Evolutionary conservation across 2,113 vertebrate genomes (phyloP), one percentile per base, ranked within the genome.

Genomic region (Dendrocopos noguchii): DNA sequence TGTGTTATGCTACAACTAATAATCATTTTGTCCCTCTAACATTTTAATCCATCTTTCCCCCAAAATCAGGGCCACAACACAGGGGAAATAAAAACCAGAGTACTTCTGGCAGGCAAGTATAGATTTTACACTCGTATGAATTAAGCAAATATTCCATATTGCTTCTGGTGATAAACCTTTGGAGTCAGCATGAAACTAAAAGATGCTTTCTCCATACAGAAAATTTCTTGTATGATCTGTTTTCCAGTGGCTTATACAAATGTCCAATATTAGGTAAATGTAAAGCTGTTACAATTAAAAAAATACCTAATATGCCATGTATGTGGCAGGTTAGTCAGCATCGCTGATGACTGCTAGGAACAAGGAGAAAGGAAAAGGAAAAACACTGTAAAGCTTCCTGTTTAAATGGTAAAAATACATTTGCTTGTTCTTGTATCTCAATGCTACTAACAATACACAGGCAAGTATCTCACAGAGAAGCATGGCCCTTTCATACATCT

Each of bases 121-220:
- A 65, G 6, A n/a, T 57, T 60, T 77, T 50, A 29, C 1, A 24
- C 7, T 34, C 2, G 0, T 22, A 55, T 1, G 2, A 78, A 31
- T 1, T 50, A 81, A 59, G 9, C 42, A n/a, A 73, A 52, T 13
- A 53, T n/a, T 73, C 53, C 29, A 31, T 9, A 29, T 50, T 27
- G 27, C 22, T 76, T 50, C 33, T 64, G 22, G 14, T 59, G 56
- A 12, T 36, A 72, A 63, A 25, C 20, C 39, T 80, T 42, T 34
- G 10, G 14, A 68, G n/a, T 27, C 36, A 77, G 75, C 27, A 20
- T 6, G 22, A 73, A 77, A 70, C 7, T 24, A 39, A 22, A 80
- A 21, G 12, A 24, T 17, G 28, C 46, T 50, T 66, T 46, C 39
- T 20, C 33, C 59, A 52, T 24, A 79, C 11, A 75, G 53, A 3